These are phyloP conservation scores for Lathamus discolor DNA, from an alignment of 2,113 vertebrate genomes.

Conservation along the genomic window DNA sequence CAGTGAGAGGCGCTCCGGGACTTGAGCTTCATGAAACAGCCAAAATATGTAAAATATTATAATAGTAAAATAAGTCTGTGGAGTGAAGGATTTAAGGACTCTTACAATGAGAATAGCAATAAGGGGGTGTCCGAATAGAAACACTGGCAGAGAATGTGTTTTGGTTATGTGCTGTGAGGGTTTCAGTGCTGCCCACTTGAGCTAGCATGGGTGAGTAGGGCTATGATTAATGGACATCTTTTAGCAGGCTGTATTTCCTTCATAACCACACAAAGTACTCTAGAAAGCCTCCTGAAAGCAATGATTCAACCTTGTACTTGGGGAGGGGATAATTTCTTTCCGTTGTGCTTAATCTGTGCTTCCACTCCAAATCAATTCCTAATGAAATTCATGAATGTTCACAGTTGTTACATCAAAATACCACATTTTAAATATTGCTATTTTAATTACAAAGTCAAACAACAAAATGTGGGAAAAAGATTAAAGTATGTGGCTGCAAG, in stretches of 20 bases:
- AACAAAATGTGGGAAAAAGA: neutral
- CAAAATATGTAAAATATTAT: no score
- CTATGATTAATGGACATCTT: fast-evolving
- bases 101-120: neutral
- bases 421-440: neutral
- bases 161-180: neutral
- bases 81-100: neutral
- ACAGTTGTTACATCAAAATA: neutral
- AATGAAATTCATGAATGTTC: neutral
- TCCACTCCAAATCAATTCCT: neutral
- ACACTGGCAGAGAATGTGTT: neutral
- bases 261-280: neutral
- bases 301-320: neutral
- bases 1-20: fast-evolving
- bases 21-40: neutral
- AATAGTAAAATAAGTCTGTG: neutral
- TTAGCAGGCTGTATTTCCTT: neutral
- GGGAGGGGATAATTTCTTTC: neutral
- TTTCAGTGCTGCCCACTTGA: neutral
- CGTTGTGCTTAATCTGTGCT: neutral
- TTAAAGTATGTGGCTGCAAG: neutral
- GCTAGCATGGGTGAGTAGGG: neutral
- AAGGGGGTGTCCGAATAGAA: neutral
- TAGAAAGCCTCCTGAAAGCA: neutral
- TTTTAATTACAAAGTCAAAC: neutral